These are phyloP conservation scores for Diloba caeruleocephala DNA, from an alignment of 2,888 invertebrate species.

Conservation along the genomic window DNA sequence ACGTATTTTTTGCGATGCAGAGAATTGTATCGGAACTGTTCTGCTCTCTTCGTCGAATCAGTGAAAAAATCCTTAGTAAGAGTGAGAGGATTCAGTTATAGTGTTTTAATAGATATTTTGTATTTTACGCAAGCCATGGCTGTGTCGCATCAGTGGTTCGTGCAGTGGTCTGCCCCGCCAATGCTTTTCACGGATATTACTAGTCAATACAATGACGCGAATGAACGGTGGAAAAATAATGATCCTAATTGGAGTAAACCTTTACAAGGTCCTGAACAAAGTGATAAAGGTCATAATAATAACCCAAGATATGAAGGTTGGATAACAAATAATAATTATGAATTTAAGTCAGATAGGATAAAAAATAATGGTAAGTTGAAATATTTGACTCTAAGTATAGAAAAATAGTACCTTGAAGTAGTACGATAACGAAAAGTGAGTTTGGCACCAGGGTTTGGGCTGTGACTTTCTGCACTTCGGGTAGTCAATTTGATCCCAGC, in stretches of 20 bases:
- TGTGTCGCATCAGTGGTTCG: constrained; percentile 86
- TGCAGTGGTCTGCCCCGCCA: constrained; percentile 83
- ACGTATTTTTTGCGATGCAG: constrained; percentile 71
- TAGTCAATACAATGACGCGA: constrained; percentile 70
- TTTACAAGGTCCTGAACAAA: constrained; percentile 45
- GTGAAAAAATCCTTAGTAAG: constrained; percentile 42
- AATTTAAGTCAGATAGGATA: constrained; percentile 36
- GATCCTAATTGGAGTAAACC: constrained; percentile 53
- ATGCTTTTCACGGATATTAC: constrained; percentile 75
- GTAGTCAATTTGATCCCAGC: no score
- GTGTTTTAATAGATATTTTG: constrained; percentile 52
- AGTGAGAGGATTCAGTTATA: constrained; percentile 55
- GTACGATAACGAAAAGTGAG: no score
- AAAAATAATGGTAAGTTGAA: constrained; percentile 58
- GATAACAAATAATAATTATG: constrained; percentile 34
- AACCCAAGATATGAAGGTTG: constrained; percentile 36
- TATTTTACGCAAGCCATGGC: constrained; percentile 72
- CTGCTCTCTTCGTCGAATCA: constrained; percentile 52
- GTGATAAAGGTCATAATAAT: constrained; percentile 41
- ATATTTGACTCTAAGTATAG: no score
- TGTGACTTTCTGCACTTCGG: no score
- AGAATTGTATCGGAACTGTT: constrained; percentile 44
- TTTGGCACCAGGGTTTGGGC: no score
- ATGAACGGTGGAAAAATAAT: constrained; percentile 65
- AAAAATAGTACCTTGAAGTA: no score